phyloP scores from a whole-genome alignment of 2,113 vertebrate genomes.

The Felis chaus region DNA sequence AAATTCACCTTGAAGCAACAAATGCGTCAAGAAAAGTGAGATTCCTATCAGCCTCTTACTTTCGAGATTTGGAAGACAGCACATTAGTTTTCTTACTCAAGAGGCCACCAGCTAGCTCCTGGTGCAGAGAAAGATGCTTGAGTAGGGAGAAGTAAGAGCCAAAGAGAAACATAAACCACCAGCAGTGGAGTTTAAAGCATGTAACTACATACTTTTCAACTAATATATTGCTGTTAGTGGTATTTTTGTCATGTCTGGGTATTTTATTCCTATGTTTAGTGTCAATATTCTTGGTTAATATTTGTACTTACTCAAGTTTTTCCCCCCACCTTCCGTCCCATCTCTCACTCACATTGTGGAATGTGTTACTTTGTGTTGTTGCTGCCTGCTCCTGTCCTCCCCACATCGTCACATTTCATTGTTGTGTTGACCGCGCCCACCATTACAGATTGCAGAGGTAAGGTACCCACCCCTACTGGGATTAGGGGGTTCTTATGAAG shows the following conservation, averaged over 20 bases:
- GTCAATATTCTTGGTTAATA: constrained; percentile 85
- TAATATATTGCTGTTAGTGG: constrained; percentile 75
- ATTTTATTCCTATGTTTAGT: constrained; percentile 84
- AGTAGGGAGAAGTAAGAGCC: constrained; percentile 14
- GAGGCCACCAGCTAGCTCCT: not conserved
- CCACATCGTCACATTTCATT: constrained; percentile 90
- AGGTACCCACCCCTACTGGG: constrained; percentile 73
- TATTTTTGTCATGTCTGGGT: constrained; percentile 82
- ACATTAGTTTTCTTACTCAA: not conserved
- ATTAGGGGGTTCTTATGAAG: constrained; percentile 42
- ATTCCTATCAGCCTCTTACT: not conserved
- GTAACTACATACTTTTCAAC: constrained; percentile 73
- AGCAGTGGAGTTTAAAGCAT: constrained; percentile 60
- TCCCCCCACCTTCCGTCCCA: constrained; percentile 82
- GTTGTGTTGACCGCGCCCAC: constrained; percentile 89
- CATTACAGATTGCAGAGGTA: constrained; percentile 91
- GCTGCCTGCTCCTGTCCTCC: constrained; percentile 87
- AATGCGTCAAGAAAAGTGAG: not conserved
- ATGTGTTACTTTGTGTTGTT: constrained; percentile 89
- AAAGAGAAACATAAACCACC: constrained; percentile 18
- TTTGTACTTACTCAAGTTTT: constrained; percentile 88
- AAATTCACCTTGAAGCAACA: constrained; percentile 29
- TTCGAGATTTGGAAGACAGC: constrained; percentile 29
- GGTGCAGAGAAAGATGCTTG: constrained; percentile 16
- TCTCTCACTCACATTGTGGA: constrained; percentile 89